Conservation (phyloP, 2,888 invertebrate species). For the Azorinus chamasolen region DNA sequence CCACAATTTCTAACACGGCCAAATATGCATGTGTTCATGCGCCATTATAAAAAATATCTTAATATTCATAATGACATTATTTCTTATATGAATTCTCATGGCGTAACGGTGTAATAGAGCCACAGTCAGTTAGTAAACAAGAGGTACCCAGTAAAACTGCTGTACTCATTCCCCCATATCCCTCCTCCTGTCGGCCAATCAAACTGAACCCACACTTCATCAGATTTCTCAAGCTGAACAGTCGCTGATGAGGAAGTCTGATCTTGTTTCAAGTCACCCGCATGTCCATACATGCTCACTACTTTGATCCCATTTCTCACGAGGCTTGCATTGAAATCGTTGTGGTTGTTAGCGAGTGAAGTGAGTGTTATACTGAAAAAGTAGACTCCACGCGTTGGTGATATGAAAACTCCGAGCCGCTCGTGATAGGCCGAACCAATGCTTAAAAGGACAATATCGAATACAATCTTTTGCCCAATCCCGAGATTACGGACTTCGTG, state of each 20-base stretch:
- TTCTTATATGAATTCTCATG: too few species aligned
- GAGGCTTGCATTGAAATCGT: background rate
- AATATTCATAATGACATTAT: too few species aligned
- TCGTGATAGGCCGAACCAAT: slow-evolving; percentile 14
- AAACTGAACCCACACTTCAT: slow-evolving; percentile 10
- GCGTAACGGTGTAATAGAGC: too few species aligned
- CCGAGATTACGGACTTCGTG: background rate
- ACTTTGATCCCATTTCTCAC: slow-evolving; percentile 6
- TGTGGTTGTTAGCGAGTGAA: background rate
- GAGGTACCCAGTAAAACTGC: slow-evolving; percentile 19
- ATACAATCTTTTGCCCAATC: background rate
- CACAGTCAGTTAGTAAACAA: slow-evolving; percentile 1
- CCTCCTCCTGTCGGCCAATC: background rate
- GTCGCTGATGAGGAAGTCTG: slow-evolving; percentile 5
- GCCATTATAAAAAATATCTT: too few species aligned
- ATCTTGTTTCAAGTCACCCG: background rate
- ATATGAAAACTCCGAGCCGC: slow-evolving; percentile 12
- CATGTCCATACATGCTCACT: slow-evolving; percentile 6
- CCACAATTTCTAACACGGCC: too few species aligned
- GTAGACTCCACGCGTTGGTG: slow-evolving; percentile 15
- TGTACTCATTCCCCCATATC: slow-evolving; percentile 13
- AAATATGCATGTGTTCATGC: too few species aligned
- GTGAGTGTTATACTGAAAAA: slow-evolving; percentile 10
- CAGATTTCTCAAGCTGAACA: background rate
- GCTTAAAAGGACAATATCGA: slow-evolving; percentile 10